These are phyloP conservation scores for Bolinopsis microptera DNA, from an alignment of 37 sponge, comb jelly and placozoan species.

Conservation along the genomic window DNA sequence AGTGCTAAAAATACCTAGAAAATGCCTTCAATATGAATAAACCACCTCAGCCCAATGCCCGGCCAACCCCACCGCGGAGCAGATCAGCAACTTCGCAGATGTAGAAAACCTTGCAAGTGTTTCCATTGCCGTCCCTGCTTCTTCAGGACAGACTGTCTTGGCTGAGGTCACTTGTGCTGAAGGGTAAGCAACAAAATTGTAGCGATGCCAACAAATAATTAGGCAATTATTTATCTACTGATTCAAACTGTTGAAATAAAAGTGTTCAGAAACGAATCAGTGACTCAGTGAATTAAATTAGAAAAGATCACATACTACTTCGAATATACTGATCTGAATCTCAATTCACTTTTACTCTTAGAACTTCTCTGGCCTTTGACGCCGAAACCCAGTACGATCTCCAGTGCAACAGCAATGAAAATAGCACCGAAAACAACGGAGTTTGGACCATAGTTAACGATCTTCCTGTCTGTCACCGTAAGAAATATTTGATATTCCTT, in stretches of 20 bases:
- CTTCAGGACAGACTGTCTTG: not conserved
- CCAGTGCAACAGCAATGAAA: not conserved
- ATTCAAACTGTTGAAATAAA: no score
- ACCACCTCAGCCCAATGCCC: not conserved
- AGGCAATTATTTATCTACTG: no score
- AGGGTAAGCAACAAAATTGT: no score
- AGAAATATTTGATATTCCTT: no score
- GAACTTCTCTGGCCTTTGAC: not conserved
- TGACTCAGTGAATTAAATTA: no score
- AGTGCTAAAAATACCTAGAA: no score
- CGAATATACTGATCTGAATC: no score
- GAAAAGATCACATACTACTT: no score
- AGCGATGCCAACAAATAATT: no score
- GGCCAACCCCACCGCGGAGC: not conserved
- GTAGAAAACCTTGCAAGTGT: not conserved
- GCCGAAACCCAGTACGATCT: not conserved
- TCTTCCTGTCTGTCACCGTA: not conserved
- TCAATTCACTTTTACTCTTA: no score
- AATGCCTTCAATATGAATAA: no score
- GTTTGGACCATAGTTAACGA: not conserved
- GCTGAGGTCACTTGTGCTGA: not conserved
- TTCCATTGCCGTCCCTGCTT: not conserved
- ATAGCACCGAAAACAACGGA: not conserved
- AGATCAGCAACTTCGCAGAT: not conserved
- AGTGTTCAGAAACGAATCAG: no score